phyloP scores from a whole-genome alignment of 2,888 invertebrate species.

The Andrena bucephala region DNA sequence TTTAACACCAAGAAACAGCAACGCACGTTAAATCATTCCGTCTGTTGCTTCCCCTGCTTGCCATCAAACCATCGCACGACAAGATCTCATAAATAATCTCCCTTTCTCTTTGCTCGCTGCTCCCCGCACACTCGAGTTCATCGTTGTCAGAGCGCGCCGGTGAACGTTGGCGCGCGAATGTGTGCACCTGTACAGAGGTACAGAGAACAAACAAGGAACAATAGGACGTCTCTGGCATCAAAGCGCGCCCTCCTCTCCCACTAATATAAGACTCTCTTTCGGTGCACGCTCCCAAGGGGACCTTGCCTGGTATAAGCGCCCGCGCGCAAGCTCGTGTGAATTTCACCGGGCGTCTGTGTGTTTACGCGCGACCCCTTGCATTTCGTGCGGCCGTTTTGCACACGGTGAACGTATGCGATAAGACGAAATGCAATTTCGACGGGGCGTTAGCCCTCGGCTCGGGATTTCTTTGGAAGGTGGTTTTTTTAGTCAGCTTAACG shows the following conservation, averaged over 20 bases:
- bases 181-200: not conserved
- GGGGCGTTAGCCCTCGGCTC: not conserved
- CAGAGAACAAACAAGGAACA: constrained; percentile 33
- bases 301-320: not conserved
- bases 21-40: not conserved
- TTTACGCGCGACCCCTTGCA: constrained; percentile 18
- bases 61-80: not conserved
- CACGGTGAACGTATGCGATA: constrained; percentile 25
- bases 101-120: not conserved
- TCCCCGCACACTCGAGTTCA: not conserved
- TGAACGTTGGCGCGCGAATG: not conserved
- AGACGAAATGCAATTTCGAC: constrained; percentile 26
- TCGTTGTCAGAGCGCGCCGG: not conserved
- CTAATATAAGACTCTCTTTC: constrained; percentile 25
- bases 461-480: not conserved
- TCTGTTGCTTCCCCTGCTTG: not conserved
- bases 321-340: not conserved
- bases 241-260: constrained; percentile 23
- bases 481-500: not conserved
- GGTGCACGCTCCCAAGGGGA: constrained; percentile 1
- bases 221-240: constrained; percentile 32
- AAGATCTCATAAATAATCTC: constrained; percentile 6
- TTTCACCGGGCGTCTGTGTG: not conserved
- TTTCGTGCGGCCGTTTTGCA: constrained; percentile 14
- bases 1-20: not conserved